phyloP scores from a whole-genome alignment of 2,888 invertebrate genomes.

The Parnassius mnemosyne region DNA sequence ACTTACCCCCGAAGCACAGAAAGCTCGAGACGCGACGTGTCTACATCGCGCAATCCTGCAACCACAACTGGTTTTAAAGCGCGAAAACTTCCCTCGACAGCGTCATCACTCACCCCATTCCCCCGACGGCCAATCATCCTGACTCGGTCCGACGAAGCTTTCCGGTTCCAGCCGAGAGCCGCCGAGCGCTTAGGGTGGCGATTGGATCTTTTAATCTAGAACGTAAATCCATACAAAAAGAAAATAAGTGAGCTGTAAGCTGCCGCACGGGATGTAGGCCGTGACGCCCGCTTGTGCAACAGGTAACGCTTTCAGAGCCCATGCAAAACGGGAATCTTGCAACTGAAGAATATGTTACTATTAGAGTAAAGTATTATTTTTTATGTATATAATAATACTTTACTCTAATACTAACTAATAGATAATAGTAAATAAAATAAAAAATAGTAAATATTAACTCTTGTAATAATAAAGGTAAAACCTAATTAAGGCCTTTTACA shows the following conservation, averaged over 20 bases:
- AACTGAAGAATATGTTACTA: too few species aligned
- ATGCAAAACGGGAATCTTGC: constrained; percentile 24
- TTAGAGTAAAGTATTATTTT: too few species aligned
- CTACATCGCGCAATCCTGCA: constrained; percentile 65
- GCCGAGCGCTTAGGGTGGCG: constrained; percentile 65
- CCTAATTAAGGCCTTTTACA: too few species aligned
- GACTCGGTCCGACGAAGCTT: constrained; percentile 46
- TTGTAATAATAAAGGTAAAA: too few species aligned
- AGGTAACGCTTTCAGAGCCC: constrained; percentile 56
- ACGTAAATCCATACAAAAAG: constrained; percentile 78
- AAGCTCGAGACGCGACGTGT: constrained; percentile 56
- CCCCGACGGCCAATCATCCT: constrained; percentile 56
- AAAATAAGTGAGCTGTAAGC: constrained; percentile 64
- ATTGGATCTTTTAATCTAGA: constrained; percentile 80
- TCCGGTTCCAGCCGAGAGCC: constrained; percentile 56
- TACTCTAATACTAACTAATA: too few species aligned
- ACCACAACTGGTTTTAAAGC: constrained; percentile 73
- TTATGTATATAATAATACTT: too few species aligned
- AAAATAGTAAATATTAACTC: too few species aligned
- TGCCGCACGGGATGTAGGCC: constrained; percentile 57
- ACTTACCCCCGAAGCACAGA: constrained; percentile 72
- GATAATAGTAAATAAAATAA: too few species aligned
- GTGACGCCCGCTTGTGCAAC: constrained; percentile 53
- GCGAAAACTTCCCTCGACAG: constrained; percentile 75
- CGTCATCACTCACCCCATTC: constrained; percentile 75